Conservation (phyloP, 1,140 invertebrate genomes). For the Neodiprion virginianus region DNA sequence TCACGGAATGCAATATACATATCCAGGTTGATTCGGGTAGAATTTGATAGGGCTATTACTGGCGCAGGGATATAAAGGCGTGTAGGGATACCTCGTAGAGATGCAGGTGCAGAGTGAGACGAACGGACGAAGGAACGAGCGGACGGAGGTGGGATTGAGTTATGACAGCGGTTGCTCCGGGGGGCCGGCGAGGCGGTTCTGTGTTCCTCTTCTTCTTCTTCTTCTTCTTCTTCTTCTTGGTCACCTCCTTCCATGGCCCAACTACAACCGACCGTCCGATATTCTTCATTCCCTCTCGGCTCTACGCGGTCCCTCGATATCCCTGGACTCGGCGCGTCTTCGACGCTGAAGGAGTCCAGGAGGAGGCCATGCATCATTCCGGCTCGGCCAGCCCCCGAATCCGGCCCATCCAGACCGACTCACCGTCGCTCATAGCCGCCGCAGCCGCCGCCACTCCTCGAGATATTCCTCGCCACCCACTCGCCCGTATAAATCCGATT, state of each 20-base stretch:
- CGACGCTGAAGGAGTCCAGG: background rate
- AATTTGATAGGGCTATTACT: background rate
- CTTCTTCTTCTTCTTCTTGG: constrained; percentile 51
- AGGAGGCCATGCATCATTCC: constrained; percentile 2
- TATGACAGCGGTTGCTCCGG: constrained; percentile 63
- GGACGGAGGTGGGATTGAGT: constrained; percentile 62
- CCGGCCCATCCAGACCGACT: background rate
- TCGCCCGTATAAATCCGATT: background rate
- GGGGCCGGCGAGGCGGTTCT: constrained; percentile 51
- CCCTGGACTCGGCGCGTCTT: background rate
- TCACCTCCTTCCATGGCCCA: background rate
- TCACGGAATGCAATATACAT: too few species aligned
- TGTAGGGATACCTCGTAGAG: background rate
- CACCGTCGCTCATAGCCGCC: background rate
- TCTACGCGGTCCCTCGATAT: background rate
- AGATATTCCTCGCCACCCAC: constrained; percentile 4
- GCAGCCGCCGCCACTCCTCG: background rate
- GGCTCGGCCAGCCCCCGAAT: background rate
- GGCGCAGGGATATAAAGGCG: background rate
- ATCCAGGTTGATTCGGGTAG: too few species aligned
- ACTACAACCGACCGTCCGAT: background rate
- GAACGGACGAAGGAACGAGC: constrained; percentile 34
- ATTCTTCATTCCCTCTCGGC: background rate
- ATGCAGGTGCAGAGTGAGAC: constrained; percentile 44
- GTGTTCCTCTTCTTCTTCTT: constrained; percentile 58